Conservation (phyloP, 2,113 vertebrate genomes). For the Pedionomus torquatus region DNA sequence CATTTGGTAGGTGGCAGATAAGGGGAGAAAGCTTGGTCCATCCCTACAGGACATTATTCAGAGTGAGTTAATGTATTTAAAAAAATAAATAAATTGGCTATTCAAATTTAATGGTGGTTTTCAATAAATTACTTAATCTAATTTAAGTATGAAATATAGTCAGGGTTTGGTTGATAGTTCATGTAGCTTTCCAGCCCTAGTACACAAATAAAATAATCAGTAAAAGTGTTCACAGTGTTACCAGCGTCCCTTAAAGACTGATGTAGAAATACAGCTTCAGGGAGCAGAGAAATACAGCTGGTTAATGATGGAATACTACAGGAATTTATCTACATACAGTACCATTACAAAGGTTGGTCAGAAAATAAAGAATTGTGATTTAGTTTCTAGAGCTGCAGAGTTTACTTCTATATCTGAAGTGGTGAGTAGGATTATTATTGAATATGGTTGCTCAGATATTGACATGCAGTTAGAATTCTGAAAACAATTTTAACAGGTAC, state of each 20-base stretch:
- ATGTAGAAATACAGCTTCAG: not conserved
- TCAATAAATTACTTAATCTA: not conserved
- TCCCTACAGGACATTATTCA: not conserved
- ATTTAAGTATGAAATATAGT: not conserved
- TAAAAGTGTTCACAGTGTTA: not conserved
- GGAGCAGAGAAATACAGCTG: not conserved
- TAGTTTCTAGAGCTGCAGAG: not conserved
- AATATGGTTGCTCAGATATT: not conserved
- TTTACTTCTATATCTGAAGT: not conserved
- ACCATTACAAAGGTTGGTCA: not conserved
- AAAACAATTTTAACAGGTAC: not conserved
- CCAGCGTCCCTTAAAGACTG: not conserved
- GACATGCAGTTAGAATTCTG: not conserved
- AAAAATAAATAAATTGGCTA: not conserved
- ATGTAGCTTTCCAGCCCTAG: not conserved
- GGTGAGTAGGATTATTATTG: not conserved
- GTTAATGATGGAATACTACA: not conserved
- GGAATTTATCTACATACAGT: not conserved
- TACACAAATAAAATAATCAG: not conserved
- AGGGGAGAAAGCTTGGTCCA: not conserved
- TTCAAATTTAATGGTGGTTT: not conserved
- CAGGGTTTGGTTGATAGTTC: not conserved
- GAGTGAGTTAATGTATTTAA: not conserved
- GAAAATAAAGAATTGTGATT: not conserved
- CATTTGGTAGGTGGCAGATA: not conserved